A percentile compares a stretch with the other conserved stretches of the same genome.
Conservation (phyloP, 2,888 invertebrate species). For the Ethmia dodecea region DNA sequence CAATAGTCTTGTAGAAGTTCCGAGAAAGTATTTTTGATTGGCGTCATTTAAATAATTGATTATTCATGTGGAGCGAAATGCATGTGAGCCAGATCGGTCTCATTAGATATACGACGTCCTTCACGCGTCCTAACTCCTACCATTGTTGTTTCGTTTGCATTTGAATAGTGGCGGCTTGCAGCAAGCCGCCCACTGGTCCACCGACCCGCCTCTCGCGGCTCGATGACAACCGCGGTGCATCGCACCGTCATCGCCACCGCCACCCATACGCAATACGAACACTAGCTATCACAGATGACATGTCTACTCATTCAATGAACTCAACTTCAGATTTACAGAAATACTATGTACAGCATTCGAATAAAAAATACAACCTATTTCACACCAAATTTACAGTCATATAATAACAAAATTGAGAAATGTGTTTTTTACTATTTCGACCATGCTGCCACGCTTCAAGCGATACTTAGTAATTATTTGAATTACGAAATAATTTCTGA, state of each 20-base stretch:
- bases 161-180: constrained; percentile 62
- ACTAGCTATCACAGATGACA: constrained; percentile 3
- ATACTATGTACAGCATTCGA: constrained; percentile 11
- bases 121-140: constrained; percentile 76
- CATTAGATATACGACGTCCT: constrained; percentile 73
- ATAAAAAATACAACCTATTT: constrained; percentile 33
- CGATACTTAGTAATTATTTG: constrained; percentile 49
- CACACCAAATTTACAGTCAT: constrained; percentile 37
- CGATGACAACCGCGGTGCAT: constrained; percentile 35
- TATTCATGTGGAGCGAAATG: constrained; percentile 72
- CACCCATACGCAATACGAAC: constrained; percentile 16
- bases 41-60: constrained; percentile 72
- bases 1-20: constrained; percentile 41
- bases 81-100: constrained; percentile 63
- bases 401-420: constrained; percentile 42
- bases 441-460: constrained; percentile 37
- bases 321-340: neutral
- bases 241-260: constrained; percentile 12
- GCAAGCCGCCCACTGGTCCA: constrained; percentile 55
- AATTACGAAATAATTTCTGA: constrained; percentile 52
- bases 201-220: constrained; percentile 40
- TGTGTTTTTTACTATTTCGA: constrained; percentile 37
- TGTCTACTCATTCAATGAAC: neutral
- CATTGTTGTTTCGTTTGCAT: constrained; percentile 72
- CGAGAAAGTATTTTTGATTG: constrained; percentile 61